These are phyloP conservation scores for Heterodera filipjevi DNA, from an alignment of 2,888 invertebrate genomes.

Conservation along the genomic window DNA sequence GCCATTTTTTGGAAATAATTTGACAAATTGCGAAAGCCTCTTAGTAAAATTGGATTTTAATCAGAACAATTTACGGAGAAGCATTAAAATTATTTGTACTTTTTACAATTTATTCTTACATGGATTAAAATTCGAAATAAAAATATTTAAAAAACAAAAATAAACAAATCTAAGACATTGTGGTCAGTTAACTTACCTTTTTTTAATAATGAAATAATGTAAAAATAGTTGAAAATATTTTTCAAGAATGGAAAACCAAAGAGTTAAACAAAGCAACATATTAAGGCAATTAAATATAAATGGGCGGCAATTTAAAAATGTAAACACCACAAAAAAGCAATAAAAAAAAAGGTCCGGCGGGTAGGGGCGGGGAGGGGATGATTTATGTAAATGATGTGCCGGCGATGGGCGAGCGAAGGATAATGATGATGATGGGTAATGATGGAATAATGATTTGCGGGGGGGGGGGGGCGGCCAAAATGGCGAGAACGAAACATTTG, in stretches of 20 bases:
- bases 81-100: background rate
- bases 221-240: too few species aligned
- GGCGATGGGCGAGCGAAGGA: background rate
- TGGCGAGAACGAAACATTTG: background rate
- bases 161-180: background rate
- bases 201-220: too few species aligned
- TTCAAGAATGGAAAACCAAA: too few species aligned
- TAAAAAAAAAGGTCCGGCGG: too few species aligned
- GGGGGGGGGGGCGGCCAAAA: background rate
- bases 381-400: background rate
- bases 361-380: too few species aligned
- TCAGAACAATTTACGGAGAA: background rate
- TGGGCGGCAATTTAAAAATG: too few species aligned
- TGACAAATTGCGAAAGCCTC: constrained; percentile 4
- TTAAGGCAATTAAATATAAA: too few species aligned
- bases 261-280: too few species aligned
- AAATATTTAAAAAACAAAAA: background rate
- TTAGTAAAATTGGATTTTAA: constrained; percentile 1
- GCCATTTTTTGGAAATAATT: background rate
- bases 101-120: background rate
- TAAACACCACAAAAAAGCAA: background rate
- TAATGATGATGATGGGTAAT: background rate
- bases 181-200: background rate
- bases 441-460: too few species aligned
- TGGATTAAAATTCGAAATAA: background rate